Base-by-base conservation (phyloP, 2,797 vertebrate species). In the Cirrhinus mrigala region DNA sequence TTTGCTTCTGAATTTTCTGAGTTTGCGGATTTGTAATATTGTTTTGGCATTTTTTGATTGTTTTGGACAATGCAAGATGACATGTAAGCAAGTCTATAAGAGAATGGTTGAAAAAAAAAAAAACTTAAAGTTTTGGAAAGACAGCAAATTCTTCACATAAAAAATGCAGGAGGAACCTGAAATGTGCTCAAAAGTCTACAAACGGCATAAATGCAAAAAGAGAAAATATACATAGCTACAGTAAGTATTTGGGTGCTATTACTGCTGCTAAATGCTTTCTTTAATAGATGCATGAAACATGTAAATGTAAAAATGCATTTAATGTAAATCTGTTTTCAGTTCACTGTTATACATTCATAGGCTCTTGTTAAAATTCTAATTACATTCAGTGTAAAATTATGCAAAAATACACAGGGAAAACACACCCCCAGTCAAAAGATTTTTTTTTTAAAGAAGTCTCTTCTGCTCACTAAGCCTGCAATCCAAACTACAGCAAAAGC, bases 1-100 rank as follows among this genome's bases (percentile, higher is more conserved):
- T 46, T 27, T 79, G 44, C 44, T 20, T 50, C 6, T 15, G 46
- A n/a, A 52, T 33, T 11, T 33, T 62, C n/a, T 22, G 40, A 15
- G 75, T 33, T 20, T 33, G 27, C 44, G 29, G 16, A 48, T 79
- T 62, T 77, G 12, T 16, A 24, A 60, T 40, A 58, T 60, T 24
- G 75, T 58, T 58, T 24, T n/a, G 20, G 3, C 12, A 9, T 15
- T 44, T 60, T 75, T 77, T 46, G 9, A 60, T 64, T 48, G 58
- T 66, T 48, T 52, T 50, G 11, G 60, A 66, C 60, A 56, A 76
- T 76, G 18, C 6, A 37, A 76, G 73, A 75, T 20, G 40, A 60
- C 46, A 16, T 9, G 15, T 52, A 46, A 79, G 58, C n/a, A 20
- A 20, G 40, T 62, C 8, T 29, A 20, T 27, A 33, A 50, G 4